Evolutionary conservation across 1,140 invertebrate genomes (phyloP), one percentile per base, ranked within the genome.

Genomic region (Ceratina calcarata): DNA sequence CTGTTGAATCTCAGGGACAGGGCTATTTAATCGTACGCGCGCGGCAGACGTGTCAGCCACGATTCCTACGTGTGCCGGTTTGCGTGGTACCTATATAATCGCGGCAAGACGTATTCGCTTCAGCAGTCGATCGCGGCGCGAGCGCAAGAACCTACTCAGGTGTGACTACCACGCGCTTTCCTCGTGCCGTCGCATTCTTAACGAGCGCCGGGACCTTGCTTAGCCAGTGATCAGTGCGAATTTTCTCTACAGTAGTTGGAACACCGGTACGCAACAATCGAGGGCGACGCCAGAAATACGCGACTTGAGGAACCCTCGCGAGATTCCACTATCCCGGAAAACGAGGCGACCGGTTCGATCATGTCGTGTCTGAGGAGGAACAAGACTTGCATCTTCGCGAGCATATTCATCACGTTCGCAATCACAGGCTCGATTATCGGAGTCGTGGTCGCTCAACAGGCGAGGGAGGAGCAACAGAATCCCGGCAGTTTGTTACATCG

Each of bases 61-160:
- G 37, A 45, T 45, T 7, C 37, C 37, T 45, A 45, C 37, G 24
- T 45, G 45, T 27, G 45, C 49, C 58, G 22, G 65, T 20, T 64
- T 76, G 82, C 68, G 70, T 49, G 78, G 45, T 64, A 49, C 66
- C 58, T 45, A 86, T 71, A 87, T 85, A 78, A 87, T 87, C 69
- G 45, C 61, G 76, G 13, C 58, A 75, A 12, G 67, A 45, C 78
- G 67, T 72, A 78, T 79, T 60, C 69, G 76, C 45, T 78, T 74
- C 61, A 57, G 76, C 83, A 87, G 83, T 87, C 78, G 68, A 86
- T 75, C 81, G 81, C 80, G 32, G 61, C 62, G 68, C 83, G 84
- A 49, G 74, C 75, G 22, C 58, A 58, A 27, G 81, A 53, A 62
- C 64, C 75, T 78, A 77, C 69, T 67, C 78, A 83, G 78, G 81